Evolutionary conservation across 2,888 invertebrate species (phyloP).

Genomic region (Dorcus hopei): DNA sequence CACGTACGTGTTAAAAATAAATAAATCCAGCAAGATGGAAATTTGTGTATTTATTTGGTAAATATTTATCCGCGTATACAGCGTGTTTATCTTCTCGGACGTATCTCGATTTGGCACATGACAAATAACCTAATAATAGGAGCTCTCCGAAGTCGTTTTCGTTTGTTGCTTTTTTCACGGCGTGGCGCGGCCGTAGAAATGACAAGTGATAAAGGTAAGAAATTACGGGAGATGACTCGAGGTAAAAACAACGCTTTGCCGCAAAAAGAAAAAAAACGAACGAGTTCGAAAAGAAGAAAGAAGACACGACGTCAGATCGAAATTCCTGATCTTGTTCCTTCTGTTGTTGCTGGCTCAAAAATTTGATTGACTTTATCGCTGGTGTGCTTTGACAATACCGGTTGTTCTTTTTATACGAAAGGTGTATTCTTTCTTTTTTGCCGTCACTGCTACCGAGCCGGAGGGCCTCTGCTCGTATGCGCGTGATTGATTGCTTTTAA

Average conservation of each 20-base stretch:
- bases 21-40: no score
- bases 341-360: conserved; percentile 9
- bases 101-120: no score
- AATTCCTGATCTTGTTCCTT: conserved; percentile 13
- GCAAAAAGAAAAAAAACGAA: conserved; percentile 3
- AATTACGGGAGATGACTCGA: background rate
- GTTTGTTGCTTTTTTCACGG: no score
- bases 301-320: conserved; percentile 13
- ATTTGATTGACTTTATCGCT: conserved; percentile 13
- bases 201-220: background rate
- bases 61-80: no score
- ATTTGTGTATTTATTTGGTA: no score
- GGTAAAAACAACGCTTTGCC: background rate
- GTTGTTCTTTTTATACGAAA: conserved; percentile 1
- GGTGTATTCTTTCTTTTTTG: background rate
- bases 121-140: no score
- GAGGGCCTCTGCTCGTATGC: no score
- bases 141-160: no score
- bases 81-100: no score
- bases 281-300: conserved; percentile 10
- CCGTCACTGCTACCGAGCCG: no score
- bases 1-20: no score
- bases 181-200: background rate
- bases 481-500: no score
- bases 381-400: conserved; percentile 12